Conservation (phyloP, 1,140 invertebrate genomes). For the Bombus huntii region DNA sequence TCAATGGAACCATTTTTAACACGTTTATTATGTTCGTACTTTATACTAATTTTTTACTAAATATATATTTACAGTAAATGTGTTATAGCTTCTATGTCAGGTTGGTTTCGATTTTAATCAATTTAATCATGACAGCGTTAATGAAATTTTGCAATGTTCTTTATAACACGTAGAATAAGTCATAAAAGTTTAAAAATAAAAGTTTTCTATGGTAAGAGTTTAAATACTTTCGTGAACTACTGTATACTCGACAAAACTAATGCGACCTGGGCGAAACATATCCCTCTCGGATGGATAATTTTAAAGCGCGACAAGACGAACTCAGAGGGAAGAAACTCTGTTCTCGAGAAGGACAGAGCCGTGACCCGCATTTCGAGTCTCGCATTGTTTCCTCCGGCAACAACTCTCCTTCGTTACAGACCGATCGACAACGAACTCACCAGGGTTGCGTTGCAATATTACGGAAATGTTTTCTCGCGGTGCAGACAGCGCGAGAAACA, state of each 20-base stretch:
- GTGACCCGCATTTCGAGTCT: constrained; percentile 55
- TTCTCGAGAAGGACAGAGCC: constrained; percentile 27
- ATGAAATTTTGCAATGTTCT: too few species aligned
- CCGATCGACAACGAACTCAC: constrained; percentile 45
- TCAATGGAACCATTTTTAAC: too few species aligned
- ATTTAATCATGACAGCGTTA: too few species aligned
- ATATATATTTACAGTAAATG: too few species aligned
- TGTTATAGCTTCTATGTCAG: too few species aligned
- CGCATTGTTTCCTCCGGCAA: constrained; percentile 49
- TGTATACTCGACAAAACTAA: not conserved
- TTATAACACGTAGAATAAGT: too few species aligned
- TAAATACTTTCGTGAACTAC: not conserved
- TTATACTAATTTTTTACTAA: too few species aligned
- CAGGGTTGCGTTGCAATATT: constrained; percentile 20
- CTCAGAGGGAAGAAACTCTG: constrained; percentile 20
- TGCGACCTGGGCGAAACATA: not conserved
- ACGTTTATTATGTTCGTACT: too few species aligned
- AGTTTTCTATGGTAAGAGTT: not conserved
- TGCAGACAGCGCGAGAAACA: constrained; percentile 34
- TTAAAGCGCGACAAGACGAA: constrained; percentile 23
- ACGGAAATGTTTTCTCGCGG: constrained; percentile 18
- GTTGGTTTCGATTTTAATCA: too few species aligned
- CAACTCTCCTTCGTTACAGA: constrained; percentile 35
- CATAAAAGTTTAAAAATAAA: not conserved
- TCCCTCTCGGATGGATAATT: not conserved